These are phyloP conservation scores for Mormyrus lacerda DNA, from an alignment of 2,113 vertebrate species.

Conservation along the genomic window DNA sequence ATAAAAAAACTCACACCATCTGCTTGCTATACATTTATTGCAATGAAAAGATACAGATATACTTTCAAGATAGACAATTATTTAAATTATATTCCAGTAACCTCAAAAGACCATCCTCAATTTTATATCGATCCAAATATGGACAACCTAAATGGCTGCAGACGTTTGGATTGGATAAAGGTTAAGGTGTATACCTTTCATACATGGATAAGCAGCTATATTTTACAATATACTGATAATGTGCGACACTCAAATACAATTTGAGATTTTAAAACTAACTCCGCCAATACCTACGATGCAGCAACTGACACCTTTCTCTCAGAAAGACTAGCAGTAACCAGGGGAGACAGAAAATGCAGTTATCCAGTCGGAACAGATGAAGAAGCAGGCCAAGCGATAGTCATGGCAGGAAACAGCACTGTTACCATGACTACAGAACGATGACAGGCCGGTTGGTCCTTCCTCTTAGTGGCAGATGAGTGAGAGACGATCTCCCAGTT, in stretches of 20 bases:
- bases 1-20: background rate
- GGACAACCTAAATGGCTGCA: constrained; percentile 48
- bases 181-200: constrained; percentile 36
- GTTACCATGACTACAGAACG: constrained; percentile 26
- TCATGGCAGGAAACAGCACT: constrained; percentile 22
- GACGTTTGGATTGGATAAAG: constrained; percentile 44
- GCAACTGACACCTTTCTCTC: constrained; percentile 34
- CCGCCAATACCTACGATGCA: constrained; percentile 36
- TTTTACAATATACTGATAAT: constrained; percentile 55
- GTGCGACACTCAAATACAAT: constrained; percentile 51
- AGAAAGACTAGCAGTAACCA: constrained; percentile 31
- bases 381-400: constrained; percentile 17
- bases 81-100: constrained; percentile 65
- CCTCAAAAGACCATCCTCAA: constrained; percentile 55
- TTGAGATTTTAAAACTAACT: constrained; percentile 37
- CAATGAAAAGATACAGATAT: constrained; percentile 68
- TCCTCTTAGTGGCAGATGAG: background rate
- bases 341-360: constrained; percentile 25
- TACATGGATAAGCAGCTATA: constrained; percentile 54
- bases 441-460: background rate
- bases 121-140: constrained; percentile 51
- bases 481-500: background rate
- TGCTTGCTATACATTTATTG: constrained; percentile 66
- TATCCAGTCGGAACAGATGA: constrained; percentile 17
- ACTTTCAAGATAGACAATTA: constrained; percentile 62